Conservation (phyloP, 1,140 invertebrate species). For the Samia ricini region DNA sequence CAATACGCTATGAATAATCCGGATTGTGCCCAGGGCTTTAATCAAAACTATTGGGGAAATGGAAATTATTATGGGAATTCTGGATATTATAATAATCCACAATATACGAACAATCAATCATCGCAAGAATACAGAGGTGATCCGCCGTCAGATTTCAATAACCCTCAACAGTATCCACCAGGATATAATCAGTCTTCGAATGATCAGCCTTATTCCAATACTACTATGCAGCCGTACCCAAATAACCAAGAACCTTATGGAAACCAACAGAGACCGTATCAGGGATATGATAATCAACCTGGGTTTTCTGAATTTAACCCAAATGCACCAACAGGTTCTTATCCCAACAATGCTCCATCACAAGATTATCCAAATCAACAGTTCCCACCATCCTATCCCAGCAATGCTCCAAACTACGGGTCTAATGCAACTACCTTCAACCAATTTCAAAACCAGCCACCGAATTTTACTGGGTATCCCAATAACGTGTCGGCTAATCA, state of each 20-base stretch:
- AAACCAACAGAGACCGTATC: slow-evolving; percentile 48
- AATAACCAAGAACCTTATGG: slow-evolving; percentile 48
- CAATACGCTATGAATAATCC: slow-evolving; percentile 54
- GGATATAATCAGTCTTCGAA: slow-evolving; percentile 42
- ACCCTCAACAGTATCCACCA: slow-evolving; percentile 48
- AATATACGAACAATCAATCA: slow-evolving; percentile 52
- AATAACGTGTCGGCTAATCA: slow-evolving; percentile 40
- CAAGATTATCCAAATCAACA: slow-evolving; percentile 41
- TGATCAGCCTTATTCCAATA: slow-evolving; percentile 26
- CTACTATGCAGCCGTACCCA: slow-evolving; percentile 32
- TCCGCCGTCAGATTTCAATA: slow-evolving; percentile 41
- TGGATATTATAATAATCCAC: slow-evolving; percentile 63
- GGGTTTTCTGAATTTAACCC: slow-evolving; percentile 58
- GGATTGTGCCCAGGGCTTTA: slow-evolving; percentile 46
- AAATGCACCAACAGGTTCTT: slow-evolving; percentile 40
- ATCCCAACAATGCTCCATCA: slow-evolving; percentile 35
- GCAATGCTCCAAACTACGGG: slow-evolving; percentile 35
- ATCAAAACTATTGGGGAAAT: slow-evolving; percentile 62
- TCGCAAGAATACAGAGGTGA: slow-evolving; percentile 40
- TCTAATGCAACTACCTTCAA: slow-evolving; percentile 48
- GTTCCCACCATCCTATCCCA: slow-evolving; percentile 41
- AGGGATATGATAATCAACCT: slow-evolving; percentile 47
- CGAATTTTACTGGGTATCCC: slow-evolving; percentile 57
- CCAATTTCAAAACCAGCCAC: slow-evolving; percentile 54
- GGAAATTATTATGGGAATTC: slow-evolving; percentile 62